Base-by-base conservation (phyloP, 2,888 invertebrate genomes). In the Nymphalis c-album region DNA sequence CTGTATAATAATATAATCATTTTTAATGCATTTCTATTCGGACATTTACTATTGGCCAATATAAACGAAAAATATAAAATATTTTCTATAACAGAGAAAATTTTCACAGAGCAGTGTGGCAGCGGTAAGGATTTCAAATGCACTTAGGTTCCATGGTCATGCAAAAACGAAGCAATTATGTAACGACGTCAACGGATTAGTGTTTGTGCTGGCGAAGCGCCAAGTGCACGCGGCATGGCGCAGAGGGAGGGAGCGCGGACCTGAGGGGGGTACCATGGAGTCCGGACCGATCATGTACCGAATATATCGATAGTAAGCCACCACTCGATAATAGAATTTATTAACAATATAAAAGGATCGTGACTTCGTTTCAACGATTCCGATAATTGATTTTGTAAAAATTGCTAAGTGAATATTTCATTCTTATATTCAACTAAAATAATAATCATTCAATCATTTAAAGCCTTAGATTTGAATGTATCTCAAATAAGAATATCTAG, bases 91-190 rank as follows among this genome's bases (percentile, higher is more conserved):
- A 18, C 5, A 4, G n/a, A 17, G 8, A 5, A 57, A 57, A 40
- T 18, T 57, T 4, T 57, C 40, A 57, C 8, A 57, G 40, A 8
- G 31, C 17, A 20, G 57, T 6, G 18, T 48, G 18, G 45, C 26
- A 60, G 64, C 50, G 60, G 61, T 59, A 65, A 50, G 55, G 57
- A 71, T 65, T 68, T 68, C 53, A 47, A 64, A 68, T 68, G 63
- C 61, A 53, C 51, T 47, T 31, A 68, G 60, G 68, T 64, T 20
- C n/a, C 65, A 60, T 55, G 69, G 75, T 80, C 75, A 76, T 75
- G 80, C 78, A 87, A 88, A 89, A 89, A 87, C 85, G 84, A 79
- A 82, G 86, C 85, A 87, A 90, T 90, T 89, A 90, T 87, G 86
- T 88, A 90, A 89, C 85, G 78, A 85, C 83, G 83, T 85, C 83